Base-by-base conservation (phyloP, 2,113 vertebrate species). In the Heloderma charlesbogerti region DNA sequence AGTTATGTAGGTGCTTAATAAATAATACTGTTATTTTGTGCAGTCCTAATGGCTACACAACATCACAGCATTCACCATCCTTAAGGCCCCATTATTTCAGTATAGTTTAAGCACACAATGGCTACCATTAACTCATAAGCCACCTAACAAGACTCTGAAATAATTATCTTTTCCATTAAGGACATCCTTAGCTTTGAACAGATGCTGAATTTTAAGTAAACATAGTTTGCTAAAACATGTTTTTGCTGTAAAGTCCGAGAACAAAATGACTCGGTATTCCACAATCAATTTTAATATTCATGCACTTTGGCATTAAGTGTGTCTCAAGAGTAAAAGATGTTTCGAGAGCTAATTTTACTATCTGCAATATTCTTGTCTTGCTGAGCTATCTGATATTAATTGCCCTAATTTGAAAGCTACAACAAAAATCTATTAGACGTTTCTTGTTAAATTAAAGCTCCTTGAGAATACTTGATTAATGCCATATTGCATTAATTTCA, bases 381-480 rank as follows among this genome's bases (percentile, higher is more conserved):
- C 89, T 91, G 72, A 89, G 10, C 6, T 4, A 91, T 81, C 89
- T 75, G 16, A 74, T 91, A 93, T 48, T 84, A 94, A 93, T 83
- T 84, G 40, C 31, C 78, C 89, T 90, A 84, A 90, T 92, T 92
- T 79, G 54, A 91, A 92, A 92, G 15, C 27, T 22, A 78, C 37
- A 78, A 60, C 34, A 74, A 92, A 90, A 92, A 82, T 84, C 15
- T 87, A 69, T 60, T 34, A 77, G n/a, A 48, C 6, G 0, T 81
- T 79, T 93, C 43, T 67, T 48, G 43, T 93, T 92, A 86, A 89
- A 85, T 91, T 89, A 92, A 88, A 92, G 13, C 7, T 91, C 86
- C 88, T 88, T 29, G 86, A 16, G 71, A 91, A 54, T 34, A 80
- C 8, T 72, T 84, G 45, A 78, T 85, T 88, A 92, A 90, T 89